phyloP scores from a whole-genome alignment of 2,113 vertebrate species.

The Bos indicus region DNA sequence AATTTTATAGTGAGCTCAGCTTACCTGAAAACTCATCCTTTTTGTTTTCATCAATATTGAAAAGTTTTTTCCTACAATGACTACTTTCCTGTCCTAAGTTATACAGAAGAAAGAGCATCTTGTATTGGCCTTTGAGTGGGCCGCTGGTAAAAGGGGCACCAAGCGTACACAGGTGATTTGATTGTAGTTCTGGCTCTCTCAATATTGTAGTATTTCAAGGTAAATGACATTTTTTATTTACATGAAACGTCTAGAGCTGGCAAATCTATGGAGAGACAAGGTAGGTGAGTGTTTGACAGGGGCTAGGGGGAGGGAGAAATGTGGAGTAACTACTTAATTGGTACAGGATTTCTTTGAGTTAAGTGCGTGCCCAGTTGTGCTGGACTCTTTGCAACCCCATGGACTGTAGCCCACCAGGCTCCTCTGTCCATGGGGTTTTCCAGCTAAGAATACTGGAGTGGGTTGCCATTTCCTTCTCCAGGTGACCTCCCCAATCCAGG shows the following conservation, averaged over 20 bases:
- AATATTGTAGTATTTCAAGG: neutral
- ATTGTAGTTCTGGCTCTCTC: neutral
- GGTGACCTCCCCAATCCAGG: neutral
- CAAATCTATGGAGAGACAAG: neutral
- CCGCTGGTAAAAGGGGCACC: neutral
- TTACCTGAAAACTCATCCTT: neutral
- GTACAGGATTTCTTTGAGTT: neutral
- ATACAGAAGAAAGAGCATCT: neutral
- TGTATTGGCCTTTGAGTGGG: neutral
- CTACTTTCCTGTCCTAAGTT: neutral
- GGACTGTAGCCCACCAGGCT: neutral
- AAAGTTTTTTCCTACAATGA: neutral
- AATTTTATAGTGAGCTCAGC: neutral
- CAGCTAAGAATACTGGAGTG: neutral
- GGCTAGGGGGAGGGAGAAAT: neutral
- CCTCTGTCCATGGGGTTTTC: neutral
- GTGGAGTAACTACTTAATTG: neutral
- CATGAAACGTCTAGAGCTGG: neutral
- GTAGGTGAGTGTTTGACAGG: neutral
- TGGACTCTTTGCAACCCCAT: neutral
- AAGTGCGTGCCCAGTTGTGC: rapidly evolving
- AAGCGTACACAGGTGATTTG: neutral
- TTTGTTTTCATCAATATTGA: neutral
- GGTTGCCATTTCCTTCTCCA: neutral
- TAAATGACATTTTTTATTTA: neutral